Percentiles rank a stretch among this genome's conserved stretches.
Evolutionary conservation across 2,888 invertebrate species (phyloP).

Genomic region (Cantharis rufa): DNA sequence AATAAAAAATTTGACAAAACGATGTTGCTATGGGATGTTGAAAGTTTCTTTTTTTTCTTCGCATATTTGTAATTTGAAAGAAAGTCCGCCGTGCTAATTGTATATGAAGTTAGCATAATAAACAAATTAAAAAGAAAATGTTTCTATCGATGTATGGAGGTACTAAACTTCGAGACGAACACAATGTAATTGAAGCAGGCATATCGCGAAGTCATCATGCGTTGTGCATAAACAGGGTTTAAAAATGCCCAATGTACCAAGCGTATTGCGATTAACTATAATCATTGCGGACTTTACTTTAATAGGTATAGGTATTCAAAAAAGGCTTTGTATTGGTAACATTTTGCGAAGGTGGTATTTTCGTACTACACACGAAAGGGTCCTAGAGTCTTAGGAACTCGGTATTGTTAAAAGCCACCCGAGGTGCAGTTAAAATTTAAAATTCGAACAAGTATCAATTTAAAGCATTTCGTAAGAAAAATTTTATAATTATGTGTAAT

Average conservation of each 20-base stretch:
- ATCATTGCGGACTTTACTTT: background rate
- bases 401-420: constrained; percentile 17
- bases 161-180: background rate
- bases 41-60: background rate
- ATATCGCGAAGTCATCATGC: background rate
- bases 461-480: constrained; percentile 42
- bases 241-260: background rate
- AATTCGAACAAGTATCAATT: constrained; percentile 41
- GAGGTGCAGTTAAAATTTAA: constrained; percentile 32
- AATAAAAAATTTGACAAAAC: background rate
- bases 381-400: background rate
- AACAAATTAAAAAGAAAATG: background rate
- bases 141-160: no score
- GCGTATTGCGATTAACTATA: background rate
- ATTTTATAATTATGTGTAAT: constrained; percentile 55
- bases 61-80: background rate
- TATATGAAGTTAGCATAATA: background rate
- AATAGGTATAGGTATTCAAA: background rate
- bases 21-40: background rate
- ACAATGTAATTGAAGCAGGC: background rate
- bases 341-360: constrained; percentile 16
- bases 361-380: background rate
- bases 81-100: background rate
- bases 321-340: background rate
- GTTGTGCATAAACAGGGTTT: background rate